Percentiles rank a stretch among this genome's conserved stretches.
phyloP scores from a whole-genome alignment of 2,797 vertebrate genomes.

The Lateolabrax maculatus region DNA sequence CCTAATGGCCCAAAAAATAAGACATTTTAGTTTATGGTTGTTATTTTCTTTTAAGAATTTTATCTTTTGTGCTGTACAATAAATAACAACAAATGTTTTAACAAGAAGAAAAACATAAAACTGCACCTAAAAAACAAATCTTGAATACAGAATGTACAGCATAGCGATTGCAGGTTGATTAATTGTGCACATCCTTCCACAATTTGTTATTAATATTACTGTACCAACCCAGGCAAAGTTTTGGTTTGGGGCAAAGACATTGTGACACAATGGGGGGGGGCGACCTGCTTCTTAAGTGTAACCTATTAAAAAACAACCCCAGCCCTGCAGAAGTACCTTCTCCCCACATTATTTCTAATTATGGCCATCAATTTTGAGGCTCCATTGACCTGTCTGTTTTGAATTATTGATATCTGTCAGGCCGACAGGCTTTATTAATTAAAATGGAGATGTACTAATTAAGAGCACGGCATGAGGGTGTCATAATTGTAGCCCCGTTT shows the following conservation, averaged over 20 bases:
- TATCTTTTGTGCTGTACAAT: neutral
- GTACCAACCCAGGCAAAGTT: constrained; percentile 41
- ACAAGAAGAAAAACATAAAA: neutral
- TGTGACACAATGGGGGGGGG: constrained; percentile 47
- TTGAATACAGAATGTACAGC: neutral
- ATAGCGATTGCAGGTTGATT: constrained; percentile 7
- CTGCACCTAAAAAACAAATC: neutral
- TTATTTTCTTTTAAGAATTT: neutral
- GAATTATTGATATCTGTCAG: constrained; percentile 82
- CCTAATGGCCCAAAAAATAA: neutral
- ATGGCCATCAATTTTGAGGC: constrained; percentile 74
- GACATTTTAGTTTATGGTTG: neutral
- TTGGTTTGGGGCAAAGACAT: constrained; percentile 69
- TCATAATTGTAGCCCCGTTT: constrained; percentile 77
- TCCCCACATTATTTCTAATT: constrained; percentile 74
- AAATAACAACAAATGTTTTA: constrained; percentile 2
- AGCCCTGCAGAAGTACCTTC: constrained; percentile 46
- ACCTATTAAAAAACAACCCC: constrained; percentile 73
- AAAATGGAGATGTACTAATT: constrained; percentile 84
- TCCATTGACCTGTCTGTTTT: constrained; percentile 68
- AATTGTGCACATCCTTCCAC: constrained; percentile 1
- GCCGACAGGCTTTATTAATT: constrained; percentile 83
- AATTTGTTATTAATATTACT: constrained; percentile 34
- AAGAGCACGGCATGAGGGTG: constrained; percentile 73
- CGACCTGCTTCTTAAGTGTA: constrained; percentile 55